Conservation (phyloP, 2,797 vertebrate species). For the Bryconaethiops microstoma region DNA sequence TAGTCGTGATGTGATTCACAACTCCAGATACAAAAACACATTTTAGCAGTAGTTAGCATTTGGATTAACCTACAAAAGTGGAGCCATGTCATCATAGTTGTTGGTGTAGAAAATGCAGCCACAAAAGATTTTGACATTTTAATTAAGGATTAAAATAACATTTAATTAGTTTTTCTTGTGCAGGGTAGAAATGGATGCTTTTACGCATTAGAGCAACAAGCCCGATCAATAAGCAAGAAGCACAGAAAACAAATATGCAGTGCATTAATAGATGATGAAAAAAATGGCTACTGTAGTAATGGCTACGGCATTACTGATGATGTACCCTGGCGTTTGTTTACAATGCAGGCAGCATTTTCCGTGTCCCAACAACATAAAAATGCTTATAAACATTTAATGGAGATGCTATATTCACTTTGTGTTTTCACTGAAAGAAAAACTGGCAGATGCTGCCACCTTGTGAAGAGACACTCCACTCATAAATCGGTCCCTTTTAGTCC, state of each 20-base stretch:
- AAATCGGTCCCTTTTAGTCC: neutral
- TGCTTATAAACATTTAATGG: neutral
- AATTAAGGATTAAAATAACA: neutral
- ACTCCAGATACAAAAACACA: neutral
- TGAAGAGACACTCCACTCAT: constrained; percentile 10
- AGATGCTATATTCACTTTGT: neutral
- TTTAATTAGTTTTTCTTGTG: neutral
- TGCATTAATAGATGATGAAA: neutral
- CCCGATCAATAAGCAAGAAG: neutral
- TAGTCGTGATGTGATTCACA: neutral
- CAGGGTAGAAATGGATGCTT: neutral
- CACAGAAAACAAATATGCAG: neutral
- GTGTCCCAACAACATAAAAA: neutral
- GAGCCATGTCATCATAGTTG: neutral
- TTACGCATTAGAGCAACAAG: neutral
- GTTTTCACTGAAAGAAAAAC: neutral
- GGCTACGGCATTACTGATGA: neutral
- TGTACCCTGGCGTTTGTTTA: neutral
- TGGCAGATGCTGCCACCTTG: constrained; percentile 48
- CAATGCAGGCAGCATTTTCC: neutral
- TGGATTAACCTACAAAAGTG: neutral
- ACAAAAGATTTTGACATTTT: neutral
- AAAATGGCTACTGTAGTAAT: neutral
- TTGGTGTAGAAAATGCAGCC: neutral
- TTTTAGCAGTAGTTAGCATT: neutral